Percentiles rank a stretch among this genome's conserved stretches.
These are phyloP conservation scores for Barbus barbus DNA, from an alignment of 2,113 vertebrate genomes.

Conservation along the genomic window DNA sequence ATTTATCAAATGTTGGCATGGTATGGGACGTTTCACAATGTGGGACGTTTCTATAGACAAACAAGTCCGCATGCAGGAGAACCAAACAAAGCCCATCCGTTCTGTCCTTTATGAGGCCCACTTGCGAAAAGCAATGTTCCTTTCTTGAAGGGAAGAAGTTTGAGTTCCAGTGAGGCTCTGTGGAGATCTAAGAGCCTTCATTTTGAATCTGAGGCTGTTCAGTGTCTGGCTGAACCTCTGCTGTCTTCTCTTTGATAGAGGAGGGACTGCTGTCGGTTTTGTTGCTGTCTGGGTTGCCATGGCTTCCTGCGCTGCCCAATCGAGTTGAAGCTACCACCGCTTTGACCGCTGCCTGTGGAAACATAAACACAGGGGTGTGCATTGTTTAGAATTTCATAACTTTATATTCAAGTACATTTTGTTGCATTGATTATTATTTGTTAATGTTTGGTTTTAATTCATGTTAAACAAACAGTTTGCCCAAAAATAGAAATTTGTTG, in stretches of 20 bases:
- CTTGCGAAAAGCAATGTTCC: constrained; percentile 17
- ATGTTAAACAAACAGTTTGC: background rate
- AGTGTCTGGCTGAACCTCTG: constrained; percentile 49
- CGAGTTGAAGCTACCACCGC: constrained; percentile 86
- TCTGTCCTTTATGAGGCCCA: constrained; percentile 33
- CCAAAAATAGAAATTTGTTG: background rate
- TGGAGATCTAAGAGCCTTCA: constrained; percentile 66
- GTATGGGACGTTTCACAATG: constrained; percentile 67
- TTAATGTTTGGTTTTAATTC: too few species aligned
- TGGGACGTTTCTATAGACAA: constrained; percentile 70
- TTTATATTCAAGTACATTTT: background rate
- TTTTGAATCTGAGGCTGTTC: constrained; percentile 58
- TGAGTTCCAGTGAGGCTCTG: background rate
- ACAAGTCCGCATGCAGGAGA: constrained; percentile 85
- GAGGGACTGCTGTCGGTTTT: constrained; percentile 65
- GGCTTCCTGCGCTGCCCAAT: constrained; percentile 78
- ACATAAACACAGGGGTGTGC: constrained; percentile 32
- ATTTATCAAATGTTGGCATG: constrained; percentile 58
- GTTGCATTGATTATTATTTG: background rate
- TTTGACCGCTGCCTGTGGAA: constrained; percentile 82
- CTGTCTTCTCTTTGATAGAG: constrained; percentile 50
- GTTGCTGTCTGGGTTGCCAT: constrained; percentile 71
- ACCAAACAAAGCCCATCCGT: constrained; percentile 40
- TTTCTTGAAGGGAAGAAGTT: constrained; percentile 15
- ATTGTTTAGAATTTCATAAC: background rate